Conservation (phyloP, 2,113 vertebrate species). For the Nycticryphes semicollaris region DNA sequence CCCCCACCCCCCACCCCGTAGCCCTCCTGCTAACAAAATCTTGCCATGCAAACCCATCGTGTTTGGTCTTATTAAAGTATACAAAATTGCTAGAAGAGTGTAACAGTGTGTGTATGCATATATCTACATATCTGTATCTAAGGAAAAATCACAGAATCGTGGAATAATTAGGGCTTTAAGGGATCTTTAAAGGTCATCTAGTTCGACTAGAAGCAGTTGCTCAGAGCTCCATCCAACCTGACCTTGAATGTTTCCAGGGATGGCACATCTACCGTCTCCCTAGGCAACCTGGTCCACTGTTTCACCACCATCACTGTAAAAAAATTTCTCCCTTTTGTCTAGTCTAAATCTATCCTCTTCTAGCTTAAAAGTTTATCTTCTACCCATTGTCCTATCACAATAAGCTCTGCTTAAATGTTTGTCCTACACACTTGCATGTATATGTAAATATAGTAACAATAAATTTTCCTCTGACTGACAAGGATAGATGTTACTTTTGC, state of each 20-base stretch:
- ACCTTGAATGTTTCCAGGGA: background rate
- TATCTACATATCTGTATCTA: background rate
- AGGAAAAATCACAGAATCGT: background rate
- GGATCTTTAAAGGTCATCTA: background rate
- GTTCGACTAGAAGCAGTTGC: background rate
- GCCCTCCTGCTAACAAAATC: background rate
- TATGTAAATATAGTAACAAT: background rate
- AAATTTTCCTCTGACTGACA: background rate
- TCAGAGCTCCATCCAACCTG: background rate
- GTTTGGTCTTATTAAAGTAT: background rate
- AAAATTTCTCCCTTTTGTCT: background rate
- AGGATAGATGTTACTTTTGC: background rate
- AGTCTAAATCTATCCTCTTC: background rate
- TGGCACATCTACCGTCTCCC: background rate
- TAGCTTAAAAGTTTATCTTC: background rate
- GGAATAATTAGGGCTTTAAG: background rate
- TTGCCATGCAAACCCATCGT: background rate
- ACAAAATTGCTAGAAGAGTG: background rate
- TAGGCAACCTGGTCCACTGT: background rate
- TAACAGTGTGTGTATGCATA: background rate
- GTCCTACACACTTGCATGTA: background rate
- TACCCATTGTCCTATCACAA: background rate
- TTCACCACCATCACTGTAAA: background rate
- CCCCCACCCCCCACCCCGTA: background rate
- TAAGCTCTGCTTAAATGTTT: background rate